phyloP scores from a whole-genome alignment of 2,113 vertebrate species.

The Cricetomys ansorgei region DNA sequence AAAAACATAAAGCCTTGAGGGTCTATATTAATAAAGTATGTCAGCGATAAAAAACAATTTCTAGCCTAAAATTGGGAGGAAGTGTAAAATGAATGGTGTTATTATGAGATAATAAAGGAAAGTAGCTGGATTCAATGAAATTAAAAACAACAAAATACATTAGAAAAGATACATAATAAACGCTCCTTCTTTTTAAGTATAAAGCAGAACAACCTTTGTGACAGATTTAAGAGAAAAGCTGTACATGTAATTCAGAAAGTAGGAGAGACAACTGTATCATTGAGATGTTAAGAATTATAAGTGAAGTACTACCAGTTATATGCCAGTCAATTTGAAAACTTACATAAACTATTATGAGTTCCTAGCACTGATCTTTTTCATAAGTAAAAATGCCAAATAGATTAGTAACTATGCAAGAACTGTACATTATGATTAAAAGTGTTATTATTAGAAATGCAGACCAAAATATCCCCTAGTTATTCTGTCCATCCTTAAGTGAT shows the following conservation, averaged over 20 bases:
- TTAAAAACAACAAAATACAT: neutral
- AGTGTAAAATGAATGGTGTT: neutral
- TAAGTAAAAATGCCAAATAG: neutral
- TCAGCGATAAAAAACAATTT: neutral
- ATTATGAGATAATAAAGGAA: neutral
- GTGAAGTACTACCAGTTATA: neutral
- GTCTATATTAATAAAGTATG: neutral
- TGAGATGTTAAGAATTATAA: neutral
- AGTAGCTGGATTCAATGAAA: neutral
- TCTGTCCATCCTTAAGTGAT: neutral
- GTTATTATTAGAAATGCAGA: neutral
- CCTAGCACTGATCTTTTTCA: neutral
- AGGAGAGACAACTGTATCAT: neutral
- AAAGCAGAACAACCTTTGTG: neutral
- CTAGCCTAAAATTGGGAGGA: neutral
- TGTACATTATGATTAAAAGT: neutral
- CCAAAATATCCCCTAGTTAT: neutral
- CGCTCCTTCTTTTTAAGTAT: neutral
- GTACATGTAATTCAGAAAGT: neutral
- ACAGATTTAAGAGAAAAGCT: neutral
- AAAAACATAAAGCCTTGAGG: neutral
- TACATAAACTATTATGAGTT: neutral
- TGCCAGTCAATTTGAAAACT: neutral
- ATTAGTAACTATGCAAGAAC: neutral
- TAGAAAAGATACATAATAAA: neutral